phyloP scores from a whole-genome alignment of 2,888 invertebrate species.

The Loripinus fragilis region DNA sequence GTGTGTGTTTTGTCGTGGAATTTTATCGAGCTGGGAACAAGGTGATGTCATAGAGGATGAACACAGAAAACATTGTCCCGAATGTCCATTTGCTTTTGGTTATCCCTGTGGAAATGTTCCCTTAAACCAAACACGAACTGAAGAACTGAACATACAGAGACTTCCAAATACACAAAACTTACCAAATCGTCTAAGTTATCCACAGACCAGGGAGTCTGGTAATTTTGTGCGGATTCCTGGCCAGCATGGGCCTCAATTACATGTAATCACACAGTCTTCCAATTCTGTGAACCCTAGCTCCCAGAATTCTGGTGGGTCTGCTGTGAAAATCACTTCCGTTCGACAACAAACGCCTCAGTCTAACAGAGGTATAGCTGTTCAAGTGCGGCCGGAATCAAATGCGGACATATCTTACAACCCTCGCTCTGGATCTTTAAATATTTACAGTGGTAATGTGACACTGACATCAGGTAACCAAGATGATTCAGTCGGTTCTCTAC shows the following conservation, averaged over 20 bases:
- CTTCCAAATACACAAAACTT: neutral
- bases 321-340: neutral
- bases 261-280: neutral
- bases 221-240: neutral
- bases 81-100: conserved; percentile 62
- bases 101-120: conserved; percentile 56
- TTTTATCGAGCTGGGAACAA: conserved; percentile 59
- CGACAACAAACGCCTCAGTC: neutral
- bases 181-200: neutral
- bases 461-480: conserved; percentile 14
- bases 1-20: conserved; percentile 67
- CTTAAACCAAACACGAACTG: conserved; percentile 12
- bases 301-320: neutral
- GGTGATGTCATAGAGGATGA: conserved; percentile 63
- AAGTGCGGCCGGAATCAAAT: conserved; percentile 3
- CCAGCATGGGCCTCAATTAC: neutral
- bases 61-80: conserved; percentile 64
- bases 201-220: neutral
- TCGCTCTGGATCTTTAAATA: neutral
- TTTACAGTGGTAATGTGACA: conserved; percentile 20
- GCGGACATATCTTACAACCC: neutral
- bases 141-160: neutral
- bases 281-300: neutral
- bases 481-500: conserved; percentile 14
- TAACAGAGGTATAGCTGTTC: neutral